A percentile compares a stretch with the other conserved stretches of the same genome.
Conservation (phyloP, 2,888 invertebrate genomes). For the Dichetophora obliterata region DNA sequence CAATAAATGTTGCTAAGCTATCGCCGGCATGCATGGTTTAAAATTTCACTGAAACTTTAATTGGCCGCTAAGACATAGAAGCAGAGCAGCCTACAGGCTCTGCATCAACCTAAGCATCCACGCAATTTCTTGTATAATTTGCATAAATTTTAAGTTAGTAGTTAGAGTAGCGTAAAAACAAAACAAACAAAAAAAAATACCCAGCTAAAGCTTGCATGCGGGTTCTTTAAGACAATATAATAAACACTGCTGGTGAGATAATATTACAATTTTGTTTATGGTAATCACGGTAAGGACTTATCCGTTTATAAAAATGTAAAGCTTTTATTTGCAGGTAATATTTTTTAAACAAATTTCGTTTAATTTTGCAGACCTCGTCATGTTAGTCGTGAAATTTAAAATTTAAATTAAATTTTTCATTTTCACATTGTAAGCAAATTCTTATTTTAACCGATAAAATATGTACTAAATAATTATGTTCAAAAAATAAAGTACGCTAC, state of each 20-base stretch:
- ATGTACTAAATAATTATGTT: too few species aligned
- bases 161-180: neutral
- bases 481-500: too few species aligned
- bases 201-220: slow-evolving; percentile 7
- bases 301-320: too few species aligned
- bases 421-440: too few species aligned
- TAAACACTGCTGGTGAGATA: neutral
- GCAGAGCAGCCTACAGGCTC: neutral
- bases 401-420: too few species aligned
- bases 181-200: too few species aligned
- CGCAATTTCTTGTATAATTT: neutral
- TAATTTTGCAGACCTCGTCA: too few species aligned
- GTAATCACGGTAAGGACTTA: neutral
- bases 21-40: slow-evolving; percentile 4
- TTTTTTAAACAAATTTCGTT: too few species aligned
- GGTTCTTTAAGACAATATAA: neutral
- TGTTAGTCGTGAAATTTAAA: too few species aligned
- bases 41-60: slow-evolving; percentile 15
- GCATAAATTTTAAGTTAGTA: neutral
- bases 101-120: neutral
- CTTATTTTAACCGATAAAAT: too few species aligned
- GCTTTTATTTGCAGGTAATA: too few species aligned
- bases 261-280: neutral
- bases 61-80: neutral
- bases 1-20: neutral